These are phyloP conservation scores for Tychaedon coryphoeus DNA, from an alignment of 2,113 vertebrate genomes.

Conservation along the genomic window DNA sequence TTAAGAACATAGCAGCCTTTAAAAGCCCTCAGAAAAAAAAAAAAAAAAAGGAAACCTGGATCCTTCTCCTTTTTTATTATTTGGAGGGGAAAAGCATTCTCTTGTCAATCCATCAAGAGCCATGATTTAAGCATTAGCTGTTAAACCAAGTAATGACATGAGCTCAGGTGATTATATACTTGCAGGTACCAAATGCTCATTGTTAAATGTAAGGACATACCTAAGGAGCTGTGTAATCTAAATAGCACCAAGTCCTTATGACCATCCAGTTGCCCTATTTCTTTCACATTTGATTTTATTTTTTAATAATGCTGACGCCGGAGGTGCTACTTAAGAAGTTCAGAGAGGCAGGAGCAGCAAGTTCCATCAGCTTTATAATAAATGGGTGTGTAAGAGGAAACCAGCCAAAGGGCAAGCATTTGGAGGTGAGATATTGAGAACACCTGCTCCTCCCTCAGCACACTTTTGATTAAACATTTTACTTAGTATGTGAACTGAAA, in stretches of 20 bases:
- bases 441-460: constrained; percentile 48
- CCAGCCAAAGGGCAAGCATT: constrained; percentile 49
- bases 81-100: constrained; percentile 2
- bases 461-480: constrained; percentile 19
- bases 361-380: constrained; percentile 36
- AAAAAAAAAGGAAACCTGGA: background rate
- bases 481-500: constrained; percentile 11
- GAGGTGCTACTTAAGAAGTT: constrained; percentile 57
- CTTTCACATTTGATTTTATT: constrained; percentile 39
- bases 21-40: background rate
- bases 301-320: constrained; percentile 39
- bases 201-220: background rate
- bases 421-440: constrained; percentile 36
- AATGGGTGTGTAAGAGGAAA: constrained; percentile 40
- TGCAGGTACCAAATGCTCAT: constrained; percentile 1
- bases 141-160: constrained; percentile 23
- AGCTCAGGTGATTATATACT: constrained; percentile 18
- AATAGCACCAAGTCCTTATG: background rate
- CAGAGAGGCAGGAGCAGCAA: background rate
- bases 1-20: background rate
- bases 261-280: constrained; percentile 20
- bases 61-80: background rate
- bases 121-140: constrained; percentile 19
- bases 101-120: constrained; percentile 28
- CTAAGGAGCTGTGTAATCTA: constrained; percentile 4